These are phyloP conservation scores for Ostrea edulis DNA, from an alignment of 1,140 invertebrate genomes.

Conservation along the genomic window DNA sequence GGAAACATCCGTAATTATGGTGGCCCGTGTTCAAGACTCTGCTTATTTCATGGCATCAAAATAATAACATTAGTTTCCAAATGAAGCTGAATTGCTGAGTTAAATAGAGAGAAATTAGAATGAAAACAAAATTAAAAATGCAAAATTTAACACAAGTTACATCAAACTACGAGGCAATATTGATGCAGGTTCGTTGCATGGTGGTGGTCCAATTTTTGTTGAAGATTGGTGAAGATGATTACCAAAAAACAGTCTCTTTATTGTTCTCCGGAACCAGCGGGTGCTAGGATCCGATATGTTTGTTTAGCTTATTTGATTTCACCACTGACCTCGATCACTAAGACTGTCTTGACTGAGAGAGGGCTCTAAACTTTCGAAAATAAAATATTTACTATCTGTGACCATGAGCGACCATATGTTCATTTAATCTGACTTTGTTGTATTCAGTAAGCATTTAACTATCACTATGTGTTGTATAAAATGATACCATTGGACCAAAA, in stretches of 20 bases:
- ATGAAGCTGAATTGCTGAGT: not conserved
- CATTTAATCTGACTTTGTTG: no score
- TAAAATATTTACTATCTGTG: no score
- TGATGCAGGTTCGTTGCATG: not conserved
- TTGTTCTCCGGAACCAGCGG: not conserved
- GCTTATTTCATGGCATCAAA: not conserved
- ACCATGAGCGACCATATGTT: no score
- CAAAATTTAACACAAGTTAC: not conserved
- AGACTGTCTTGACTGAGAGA: no score
- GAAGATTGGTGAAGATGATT: not conserved
- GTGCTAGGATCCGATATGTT: not conserved
- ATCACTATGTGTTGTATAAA: no score
- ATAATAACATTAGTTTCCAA: conserved; percentile 1
- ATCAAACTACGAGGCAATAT: not conserved
- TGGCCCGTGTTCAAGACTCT: not conserved
- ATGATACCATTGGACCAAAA: no score
- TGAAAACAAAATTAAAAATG: no score
- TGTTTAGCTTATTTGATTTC: not conserved
- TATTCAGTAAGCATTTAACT: no score
- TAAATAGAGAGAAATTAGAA: not conserved
- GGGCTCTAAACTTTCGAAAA: no score
- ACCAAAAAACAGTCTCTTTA: not conserved
- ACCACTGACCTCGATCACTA: not conserved
- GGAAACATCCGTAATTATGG: not conserved
- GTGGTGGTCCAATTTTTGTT: not conserved